These are phyloP conservation scores for Drosophila ananassae DNA, from an alignment of 1,140 invertebrate species.

Conservation along the genomic window DNA sequence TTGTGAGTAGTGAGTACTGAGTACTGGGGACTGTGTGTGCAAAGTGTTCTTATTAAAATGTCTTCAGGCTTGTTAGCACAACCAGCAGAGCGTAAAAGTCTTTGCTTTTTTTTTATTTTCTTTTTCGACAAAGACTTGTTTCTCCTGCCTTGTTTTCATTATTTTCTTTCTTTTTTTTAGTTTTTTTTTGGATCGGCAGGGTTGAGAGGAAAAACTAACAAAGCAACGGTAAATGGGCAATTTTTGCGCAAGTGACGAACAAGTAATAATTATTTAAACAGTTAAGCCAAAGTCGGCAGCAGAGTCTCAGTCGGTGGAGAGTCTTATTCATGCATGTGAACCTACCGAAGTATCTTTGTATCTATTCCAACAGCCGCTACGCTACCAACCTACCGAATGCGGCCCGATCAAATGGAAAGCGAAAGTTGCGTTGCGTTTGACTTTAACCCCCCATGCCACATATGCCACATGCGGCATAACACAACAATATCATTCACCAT, in stretches of 20 bases:
- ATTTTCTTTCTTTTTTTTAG: constrained; percentile 30
- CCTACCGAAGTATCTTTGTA: neutral
- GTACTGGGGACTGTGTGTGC: neutral
- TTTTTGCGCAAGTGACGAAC: constrained; percentile 63
- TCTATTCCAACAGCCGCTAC: neutral
- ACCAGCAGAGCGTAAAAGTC: constrained; percentile 53
- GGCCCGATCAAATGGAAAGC: constrained; percentile 56
- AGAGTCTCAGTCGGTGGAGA: constrained; percentile 26
- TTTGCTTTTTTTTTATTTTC: constrained; percentile 25
- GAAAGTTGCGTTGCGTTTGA: constrained; percentile 48
- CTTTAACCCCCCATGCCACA: neutral
- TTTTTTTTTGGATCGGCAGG: constrained; percentile 37
- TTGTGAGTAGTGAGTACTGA: too few species aligned
- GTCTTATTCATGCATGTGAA: constrained; percentile 44
- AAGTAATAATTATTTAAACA: constrained; percentile 68
- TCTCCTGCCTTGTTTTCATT: constrained; percentile 43
- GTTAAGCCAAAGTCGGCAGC: constrained; percentile 33
- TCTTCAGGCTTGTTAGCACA: constrained; percentile 52
- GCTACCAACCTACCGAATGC: constrained; percentile 34
- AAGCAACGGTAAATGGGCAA: constrained; percentile 62
- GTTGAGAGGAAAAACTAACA: constrained; percentile 56
- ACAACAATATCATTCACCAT: constrained; percentile 40
- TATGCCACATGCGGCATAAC: constrained; percentile 28
- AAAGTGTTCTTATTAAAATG: constrained; percentile 63
- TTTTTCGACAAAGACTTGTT: constrained; percentile 52